Conservation (phyloP, 2,113 vertebrate species). For the Nibea coibor region DNA sequence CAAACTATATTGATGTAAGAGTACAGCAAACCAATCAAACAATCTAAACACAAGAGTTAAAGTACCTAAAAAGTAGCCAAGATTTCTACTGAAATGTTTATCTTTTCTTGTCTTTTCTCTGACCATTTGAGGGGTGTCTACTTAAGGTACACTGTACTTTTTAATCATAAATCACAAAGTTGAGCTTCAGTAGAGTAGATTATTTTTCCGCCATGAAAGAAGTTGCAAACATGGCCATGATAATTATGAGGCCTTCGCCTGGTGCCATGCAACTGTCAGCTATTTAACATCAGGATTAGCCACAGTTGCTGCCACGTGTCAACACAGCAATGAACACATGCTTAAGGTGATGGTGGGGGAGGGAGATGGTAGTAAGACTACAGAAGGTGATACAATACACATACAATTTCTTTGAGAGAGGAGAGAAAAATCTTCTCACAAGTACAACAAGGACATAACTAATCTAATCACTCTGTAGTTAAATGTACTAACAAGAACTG, state of each 20-base stretch:
- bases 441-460: background rate
- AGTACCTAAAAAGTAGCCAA: background rate
- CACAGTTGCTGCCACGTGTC: slow-evolving; percentile 78
- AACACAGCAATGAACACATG: slow-evolving; percentile 79
- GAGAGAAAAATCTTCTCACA: slow-evolving; percentile 6
- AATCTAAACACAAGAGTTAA: background rate
- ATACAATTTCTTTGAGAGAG: slow-evolving; percentile 18
- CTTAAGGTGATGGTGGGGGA: slow-evolving; percentile 46
- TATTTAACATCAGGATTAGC: slow-evolving; percentile 76
- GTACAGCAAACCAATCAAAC: background rate
- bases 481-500: background rate
- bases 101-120: background rate
- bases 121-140: background rate
- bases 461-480: background rate
- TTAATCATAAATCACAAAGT: too few species aligned
- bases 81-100: background rate
- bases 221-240: background rate
- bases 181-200: too few species aligned
- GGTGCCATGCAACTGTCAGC: slow-evolving; percentile 71
- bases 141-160: too few species aligned
- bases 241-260: background rate
- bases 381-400: slow-evolving; percentile 33
- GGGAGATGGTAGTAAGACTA: background rate
- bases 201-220: background rate
- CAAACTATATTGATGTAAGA: background rate